Evolutionary conservation across 2,797 vertebrate genomes (phyloP), one percentile per base, ranked within the genome.

Genomic region (Ispidina lecontei): DNA sequence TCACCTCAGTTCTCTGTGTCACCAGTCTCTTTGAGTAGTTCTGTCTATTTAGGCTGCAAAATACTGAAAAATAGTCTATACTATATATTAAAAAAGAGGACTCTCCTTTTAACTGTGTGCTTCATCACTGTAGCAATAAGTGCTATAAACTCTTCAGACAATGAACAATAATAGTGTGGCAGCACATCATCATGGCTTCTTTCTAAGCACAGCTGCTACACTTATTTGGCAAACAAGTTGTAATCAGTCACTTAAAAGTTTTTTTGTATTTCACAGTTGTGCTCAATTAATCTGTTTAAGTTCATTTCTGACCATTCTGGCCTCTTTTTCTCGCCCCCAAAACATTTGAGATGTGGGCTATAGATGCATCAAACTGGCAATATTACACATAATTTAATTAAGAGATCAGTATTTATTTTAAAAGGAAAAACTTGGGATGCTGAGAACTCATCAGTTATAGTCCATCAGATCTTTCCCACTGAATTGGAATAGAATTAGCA

Each of bases 201-300:
- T 71, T 79, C 47, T 21, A 44, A 44, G 33, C 33, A 95, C 85
- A 96, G 88, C 94, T 97, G 93, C 58, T 83, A 59, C 58, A 73
- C 76, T 93, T 86, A 93, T 26, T 76, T 94, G 67, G 46, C 83
- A 90, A 37, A 72, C 65, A 94, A 95, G 75, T 90, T 91, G 82
- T 90, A 94, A 95, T 92, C 91, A 96, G 71, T 68, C 82, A 91
- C 68, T 94, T 97, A 87, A 72, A 93, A 25, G 37, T 37, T 37
- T 4, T 41, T 70, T 64, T 2, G 0, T 39, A 68, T 86, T 77
- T 77, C 77, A 88, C 68, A 92, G 62, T 89, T 90, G 72, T 65
- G 71, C 18, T 65, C 49, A 93, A 88, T 96, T 96, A 91, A 35
- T 70, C 44, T 94, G 58, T 88, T 97, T 92, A 95, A 94, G 33